Base-by-base conservation (phyloP, 2,113 vertebrate species). In the Ondatra zibethicus region DNA sequence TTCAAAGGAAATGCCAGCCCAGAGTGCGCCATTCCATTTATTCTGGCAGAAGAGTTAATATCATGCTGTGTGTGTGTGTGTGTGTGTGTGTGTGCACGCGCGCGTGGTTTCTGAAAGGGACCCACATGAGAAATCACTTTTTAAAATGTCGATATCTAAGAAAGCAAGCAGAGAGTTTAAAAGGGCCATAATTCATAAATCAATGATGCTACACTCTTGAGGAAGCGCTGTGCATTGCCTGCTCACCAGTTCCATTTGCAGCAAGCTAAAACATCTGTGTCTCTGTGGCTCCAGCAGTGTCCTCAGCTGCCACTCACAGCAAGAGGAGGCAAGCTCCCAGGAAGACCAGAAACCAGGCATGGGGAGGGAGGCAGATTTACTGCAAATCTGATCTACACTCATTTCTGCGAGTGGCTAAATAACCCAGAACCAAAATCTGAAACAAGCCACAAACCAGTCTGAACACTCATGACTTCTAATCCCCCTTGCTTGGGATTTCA, bases 141-240 rank as follows among this genome's bases (percentile, higher is more conserved):
- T 97, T 91, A 93, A 97, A 98, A 98, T 52, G 9, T 97, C 97
- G 66, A 96, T 98, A 27, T 75, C 96, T 39, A 91, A 97, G 97
- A 98, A 98, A 97, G 92, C 97, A 98, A 98, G 98, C 91, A 92
- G 95, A 97, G 97, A 98, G 98, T 96, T 97, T 98, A 98, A 98
- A 98, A 98, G 98, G 97, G 82, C 94, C 96, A 94, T 98, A 98
- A 98, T 97, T 98, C 97, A 4, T 0, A 97, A 95, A 98, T 98
- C 98, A 84, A 98, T 98, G 98, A n/a, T 8, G 13, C 95, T 66
- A 76, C 58, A 82, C 96, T 98, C 96, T 92, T 72, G 95, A 93
- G 97, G 97, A 98, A 97, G 96, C 0, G 0, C 86, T 93, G 92
- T 33, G 47, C 93, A 27, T 86, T 66, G 95, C 98, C 96, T n/a